Evolutionary conservation across 2,797 vertebrate genomes (phyloP).

Genomic region (Potorous gilbertii): DNA sequence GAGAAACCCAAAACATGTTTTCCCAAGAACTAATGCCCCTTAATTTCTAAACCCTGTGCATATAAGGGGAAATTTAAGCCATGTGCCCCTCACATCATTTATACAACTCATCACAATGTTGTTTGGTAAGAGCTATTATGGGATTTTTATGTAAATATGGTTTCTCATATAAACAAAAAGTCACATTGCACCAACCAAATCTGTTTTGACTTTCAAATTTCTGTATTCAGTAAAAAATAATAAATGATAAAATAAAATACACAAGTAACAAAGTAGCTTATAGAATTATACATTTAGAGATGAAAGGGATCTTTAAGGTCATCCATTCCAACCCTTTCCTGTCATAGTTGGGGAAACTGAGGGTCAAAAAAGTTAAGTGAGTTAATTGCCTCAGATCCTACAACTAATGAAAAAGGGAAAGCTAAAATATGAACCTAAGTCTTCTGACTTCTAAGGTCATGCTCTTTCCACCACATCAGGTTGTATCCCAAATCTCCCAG

Average conservation of each 20-base stretch:
- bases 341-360: neutral
- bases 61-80: constrained; percentile 71
- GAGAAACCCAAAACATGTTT: constrained; percentile 67
- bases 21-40: constrained; percentile 52
- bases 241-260: neutral
- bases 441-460: neutral
- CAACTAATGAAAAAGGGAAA: neutral
- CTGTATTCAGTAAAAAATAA: neutral
- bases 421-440: neutral
- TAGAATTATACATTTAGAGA: neutral
- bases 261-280: neutral
- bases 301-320: neutral
- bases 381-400: neutral
- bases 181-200: constrained; percentile 33
- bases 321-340: neutral
- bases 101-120: constrained; percentile 42
- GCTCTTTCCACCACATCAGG: neutral
- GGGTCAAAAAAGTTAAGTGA: neutral
- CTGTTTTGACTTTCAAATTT: constrained; percentile 13
- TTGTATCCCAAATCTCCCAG: neutral
- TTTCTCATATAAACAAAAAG: constrained; percentile 16
- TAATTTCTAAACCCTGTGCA: constrained; percentile 66
- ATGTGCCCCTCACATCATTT: constrained; percentile 53
- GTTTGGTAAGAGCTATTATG: constrained; percentile 50
- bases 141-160: constrained; percentile 46